Evolutionary conservation across 2,888 invertebrate species (phyloP).

Genomic region (Sicus ferrugineus): DNA sequence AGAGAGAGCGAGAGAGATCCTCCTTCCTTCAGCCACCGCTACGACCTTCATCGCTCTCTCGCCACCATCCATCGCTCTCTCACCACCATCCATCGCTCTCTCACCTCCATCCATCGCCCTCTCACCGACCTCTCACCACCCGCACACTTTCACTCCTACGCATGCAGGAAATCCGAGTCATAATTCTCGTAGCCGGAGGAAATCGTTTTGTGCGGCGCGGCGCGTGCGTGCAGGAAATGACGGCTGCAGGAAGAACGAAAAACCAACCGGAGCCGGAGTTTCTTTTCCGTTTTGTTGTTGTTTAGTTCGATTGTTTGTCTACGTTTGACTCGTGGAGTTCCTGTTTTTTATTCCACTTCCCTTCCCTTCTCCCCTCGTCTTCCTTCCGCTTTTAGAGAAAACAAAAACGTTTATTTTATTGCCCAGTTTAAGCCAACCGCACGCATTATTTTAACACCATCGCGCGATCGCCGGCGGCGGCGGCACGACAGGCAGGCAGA

Average conservation of each 20-base stretch:
- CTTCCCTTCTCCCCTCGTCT: background rate
- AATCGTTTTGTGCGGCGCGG: no score
- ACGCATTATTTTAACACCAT: constrained; percentile 21
- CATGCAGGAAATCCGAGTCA: no score
- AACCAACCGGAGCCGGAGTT: constrained; percentile 11
- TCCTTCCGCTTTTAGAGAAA: background rate
- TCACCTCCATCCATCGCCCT: background rate
- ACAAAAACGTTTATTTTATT: background rate
- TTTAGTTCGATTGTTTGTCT: constrained; percentile 9
- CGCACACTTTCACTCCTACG: no score
- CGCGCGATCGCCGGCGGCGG: background rate
- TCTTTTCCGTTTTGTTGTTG: background rate
- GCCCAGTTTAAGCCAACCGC: background rate
- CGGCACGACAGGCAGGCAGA: no score
- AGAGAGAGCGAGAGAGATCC: constrained; percentile 28
- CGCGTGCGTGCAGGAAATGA: background rate
- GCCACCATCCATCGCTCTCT: background rate
- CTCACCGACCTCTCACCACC: no score
- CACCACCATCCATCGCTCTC: no score
- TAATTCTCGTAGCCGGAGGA: no score
- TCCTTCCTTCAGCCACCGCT: constrained; percentile 19
- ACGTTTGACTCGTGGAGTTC: constrained; percentile 11
- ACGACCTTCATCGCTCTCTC: background rate
- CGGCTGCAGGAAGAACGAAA: constrained; percentile 4
- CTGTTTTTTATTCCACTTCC: background rate